A percentile compares a stretch with the other conserved stretches of the same genome.
Conservation (phyloP, 2,888 invertebrate genomes). For the Heteromyza rotundicornis region DNA sequence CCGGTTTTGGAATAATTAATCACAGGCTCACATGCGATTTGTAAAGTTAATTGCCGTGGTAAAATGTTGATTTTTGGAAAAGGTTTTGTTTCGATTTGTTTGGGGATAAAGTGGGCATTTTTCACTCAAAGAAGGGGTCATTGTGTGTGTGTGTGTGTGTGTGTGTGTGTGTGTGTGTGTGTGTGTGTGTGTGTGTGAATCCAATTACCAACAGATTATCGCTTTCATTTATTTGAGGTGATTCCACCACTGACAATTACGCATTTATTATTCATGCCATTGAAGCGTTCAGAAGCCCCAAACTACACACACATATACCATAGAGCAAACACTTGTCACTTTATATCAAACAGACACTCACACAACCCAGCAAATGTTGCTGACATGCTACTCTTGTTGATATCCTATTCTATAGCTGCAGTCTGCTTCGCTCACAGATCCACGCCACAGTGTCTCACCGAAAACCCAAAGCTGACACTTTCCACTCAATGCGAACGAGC, state of each 20-base stretch:
- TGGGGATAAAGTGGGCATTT: too few species aligned
- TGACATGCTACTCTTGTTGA: constrained; percentile 1
- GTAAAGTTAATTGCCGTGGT: constrained; percentile 55
- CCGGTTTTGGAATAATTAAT: constrained; percentile 59
- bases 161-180: neutral
- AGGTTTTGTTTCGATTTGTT: too few species aligned
- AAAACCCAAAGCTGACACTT: constrained; percentile 5
- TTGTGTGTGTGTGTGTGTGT: too few species aligned
- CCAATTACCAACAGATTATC: constrained; percentile 50
- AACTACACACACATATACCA: too few species aligned
- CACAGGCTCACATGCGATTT: constrained; percentile 56
- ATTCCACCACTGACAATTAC: constrained; percentile 12
- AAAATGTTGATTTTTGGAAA: constrained; percentile 36
- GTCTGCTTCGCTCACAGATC: constrained; percentile 1
- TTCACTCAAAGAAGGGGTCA: too few species aligned
- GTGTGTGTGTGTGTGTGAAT: constrained; percentile 24
- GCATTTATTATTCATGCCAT: constrained; percentile 37
- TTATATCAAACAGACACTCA: too few species aligned
- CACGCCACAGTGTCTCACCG: constrained; percentile 6
- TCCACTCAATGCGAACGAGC: neutral
- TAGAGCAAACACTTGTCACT: constrained; percentile 19
- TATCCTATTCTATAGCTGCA: neutral
- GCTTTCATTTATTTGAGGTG: constrained; percentile 29
- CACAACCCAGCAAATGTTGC: too few species aligned
- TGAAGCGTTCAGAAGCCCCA: constrained; percentile 6